Evolutionary conservation across 2,113 vertebrate genomes (phyloP).

Genomic region (Ctenodactylus gundi): DNA sequence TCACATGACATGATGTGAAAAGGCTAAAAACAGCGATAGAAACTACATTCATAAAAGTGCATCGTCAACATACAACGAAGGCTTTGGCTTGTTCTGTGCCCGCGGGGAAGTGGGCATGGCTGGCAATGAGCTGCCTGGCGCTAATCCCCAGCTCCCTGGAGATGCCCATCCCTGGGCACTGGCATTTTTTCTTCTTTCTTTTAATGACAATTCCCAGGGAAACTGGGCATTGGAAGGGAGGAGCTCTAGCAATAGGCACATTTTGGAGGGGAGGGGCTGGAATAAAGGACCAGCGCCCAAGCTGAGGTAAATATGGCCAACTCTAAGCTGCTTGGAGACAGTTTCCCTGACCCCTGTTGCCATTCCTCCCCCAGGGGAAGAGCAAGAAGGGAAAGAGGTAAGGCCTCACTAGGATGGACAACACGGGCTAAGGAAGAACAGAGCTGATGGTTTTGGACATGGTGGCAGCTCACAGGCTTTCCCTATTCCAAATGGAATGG

Average conservation of each 20-base stretch:
- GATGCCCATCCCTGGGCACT: conserved; percentile 64
- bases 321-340: conserved; percentile 75
- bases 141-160: conserved; percentile 70
- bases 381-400: conserved; percentile 18
- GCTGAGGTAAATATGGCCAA: conserved; percentile 78
- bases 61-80: conserved; percentile 88
- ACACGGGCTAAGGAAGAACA: conserved; percentile 34
- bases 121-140: conserved; percentile 69
- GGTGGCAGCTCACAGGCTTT: conserved; percentile 12
- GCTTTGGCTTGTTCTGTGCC: conserved; percentile 88
- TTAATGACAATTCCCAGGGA: conserved; percentile 67
- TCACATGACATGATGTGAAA: conserved; percentile 93
- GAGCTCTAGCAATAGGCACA: conserved; percentile 79
- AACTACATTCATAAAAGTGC: conserved; percentile 96
- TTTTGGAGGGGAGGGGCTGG: conserved; percentile 75
- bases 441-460: conserved; percentile 31
- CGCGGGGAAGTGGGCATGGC: conserved; percentile 68
- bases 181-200: background rate
- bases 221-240: conserved; percentile 57
- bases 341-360: conserved; percentile 45
- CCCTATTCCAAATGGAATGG: background rate
- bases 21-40: conserved; percentile 89
- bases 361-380: background rate
- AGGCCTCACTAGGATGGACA: background rate
- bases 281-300: conserved; percentile 74